Conservation (phyloP, 2,113 vertebrate genomes). For the Phylloscopus whistleri region DNA sequence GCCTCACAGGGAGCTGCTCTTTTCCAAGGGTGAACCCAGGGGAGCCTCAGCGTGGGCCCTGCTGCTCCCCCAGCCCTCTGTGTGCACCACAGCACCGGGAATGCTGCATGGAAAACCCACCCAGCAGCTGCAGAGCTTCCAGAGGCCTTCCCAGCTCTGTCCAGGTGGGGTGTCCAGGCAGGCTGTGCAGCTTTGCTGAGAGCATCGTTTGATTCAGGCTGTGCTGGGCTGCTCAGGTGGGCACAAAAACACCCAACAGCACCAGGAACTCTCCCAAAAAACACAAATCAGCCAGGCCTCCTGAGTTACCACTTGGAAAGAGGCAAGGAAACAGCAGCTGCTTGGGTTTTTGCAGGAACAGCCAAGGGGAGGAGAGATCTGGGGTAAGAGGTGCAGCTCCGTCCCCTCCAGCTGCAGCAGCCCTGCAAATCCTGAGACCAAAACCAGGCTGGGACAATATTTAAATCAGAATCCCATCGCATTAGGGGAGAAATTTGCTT, state of each 20-base stretch:
- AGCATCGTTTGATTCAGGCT: not conserved
- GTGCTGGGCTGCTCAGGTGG: not conserved
- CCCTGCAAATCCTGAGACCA: not conserved
- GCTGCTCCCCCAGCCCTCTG: not conserved
- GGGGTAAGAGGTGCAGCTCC: accelerated
- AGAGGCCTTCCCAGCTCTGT: not conserved
- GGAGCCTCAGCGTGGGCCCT: not conserved
- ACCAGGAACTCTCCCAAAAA: not conserved
- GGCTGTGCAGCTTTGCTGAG: not conserved
- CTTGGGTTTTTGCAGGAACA: not conserved
- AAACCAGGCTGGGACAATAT: not conserved
- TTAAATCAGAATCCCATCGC: not conserved
- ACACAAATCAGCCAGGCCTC: not conserved
- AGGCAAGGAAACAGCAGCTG: not conserved
- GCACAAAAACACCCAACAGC: not conserved
- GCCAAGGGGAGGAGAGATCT: not conserved
- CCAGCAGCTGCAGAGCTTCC: not conserved
- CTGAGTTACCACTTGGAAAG: not conserved
- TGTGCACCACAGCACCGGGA: not conserved
- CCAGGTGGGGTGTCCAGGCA: not conserved
- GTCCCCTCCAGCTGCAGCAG: not conserved
- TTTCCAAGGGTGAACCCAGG: not conserved
- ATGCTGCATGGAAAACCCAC: not conserved
- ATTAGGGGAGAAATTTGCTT: not conserved
- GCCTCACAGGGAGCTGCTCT: not conserved